Base-by-base conservation (phyloP, 2,113 vertebrate species). In the Calidris pygmaea region DNA sequence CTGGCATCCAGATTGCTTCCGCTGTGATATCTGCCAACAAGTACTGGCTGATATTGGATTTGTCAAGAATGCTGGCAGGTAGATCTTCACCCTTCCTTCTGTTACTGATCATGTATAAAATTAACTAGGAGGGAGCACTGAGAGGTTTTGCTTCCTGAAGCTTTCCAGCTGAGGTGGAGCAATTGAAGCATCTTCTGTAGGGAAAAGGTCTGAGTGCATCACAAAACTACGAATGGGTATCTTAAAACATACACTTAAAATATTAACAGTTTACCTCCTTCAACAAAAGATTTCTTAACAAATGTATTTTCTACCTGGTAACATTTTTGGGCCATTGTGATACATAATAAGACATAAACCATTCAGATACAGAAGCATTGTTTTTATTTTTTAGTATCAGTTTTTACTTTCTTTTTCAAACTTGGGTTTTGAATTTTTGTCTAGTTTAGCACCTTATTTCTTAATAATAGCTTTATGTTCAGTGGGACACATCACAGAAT, bases 1-100 rank as follows among this genome's bases (percentile, higher is more conserved):
- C 93, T 99, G 99, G 99, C 99, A 99, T 93, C 99, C 99, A 2
- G 98, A 99, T 86, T 99, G 99, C 82, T 99, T 99, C 98, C 98
- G 99, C 98, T 99, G 99, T 90, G 99, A 99, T 89, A 98, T 99
- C 95, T 99, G 99, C 97, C 98, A 99, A 83, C 90, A 98, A 35
- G 98, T 99, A 50, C 96, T 99, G 45, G 99, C 99, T 6, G 99
- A 99, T 89, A 99, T 99, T 65, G 99, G 99, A 87, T 99, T 99
- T 97, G 99, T 99, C 60, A 99, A 99, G 98, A 99, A 99, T 63
- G 99, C 99, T 18, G 99, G 99, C 97, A 99, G 99, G 99, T 99
- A 96, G 89, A 97, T 97, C 45, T 82, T 87, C 70, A 63, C 32
- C 39, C 30, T 88, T 91, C 41, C 55, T 68, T 78, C 60, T 77